phyloP scores from a whole-genome alignment of 2,113 vertebrate species.

The Guaruba guarouba region DNA sequence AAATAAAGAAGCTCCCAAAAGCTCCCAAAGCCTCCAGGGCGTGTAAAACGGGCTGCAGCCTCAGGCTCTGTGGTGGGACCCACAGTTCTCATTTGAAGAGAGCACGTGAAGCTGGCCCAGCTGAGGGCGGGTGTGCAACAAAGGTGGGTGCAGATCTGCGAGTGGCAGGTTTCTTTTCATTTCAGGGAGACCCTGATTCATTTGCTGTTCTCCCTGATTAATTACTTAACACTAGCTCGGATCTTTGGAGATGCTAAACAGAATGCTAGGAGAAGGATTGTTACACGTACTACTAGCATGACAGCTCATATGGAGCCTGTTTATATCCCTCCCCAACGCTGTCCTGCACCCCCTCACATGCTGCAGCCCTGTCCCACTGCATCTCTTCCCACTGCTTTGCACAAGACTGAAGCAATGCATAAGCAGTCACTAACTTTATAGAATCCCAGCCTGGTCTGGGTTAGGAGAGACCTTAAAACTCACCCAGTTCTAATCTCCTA shows the following conservation, averaged over 20 bases:
- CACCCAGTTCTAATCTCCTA: not conserved
- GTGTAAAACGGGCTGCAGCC: not conserved
- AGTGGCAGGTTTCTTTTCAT: not conserved
- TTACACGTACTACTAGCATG: no score
- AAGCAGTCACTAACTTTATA: not conserved
- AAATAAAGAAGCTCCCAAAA: not conserved
- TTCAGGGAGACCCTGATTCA: not conserved
- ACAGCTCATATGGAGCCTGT: not conserved
- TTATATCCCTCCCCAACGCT: not conserved
- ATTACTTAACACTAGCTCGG: not conserved
- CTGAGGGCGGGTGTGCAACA: not conserved
- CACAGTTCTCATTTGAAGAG: not conserved
- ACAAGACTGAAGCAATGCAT: not conserved
- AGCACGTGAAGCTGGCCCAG: not conserved
- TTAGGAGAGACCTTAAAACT: not conserved
- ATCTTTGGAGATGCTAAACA: not conserved
- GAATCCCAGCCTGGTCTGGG: not conserved
- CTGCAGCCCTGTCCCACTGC: not conserved
- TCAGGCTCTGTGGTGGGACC: not conserved
- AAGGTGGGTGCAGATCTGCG: not conserved
- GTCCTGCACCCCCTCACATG: accelerated
- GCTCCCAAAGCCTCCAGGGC: constrained; percentile 28
- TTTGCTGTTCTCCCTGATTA: constrained; percentile 7
- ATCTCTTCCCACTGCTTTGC: not conserved
- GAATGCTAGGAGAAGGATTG: not conserved